Percentiles rank a stretch among this genome's conserved stretches.
Conservation (phyloP, 1,140 invertebrate genomes). For the Ptiloglossa arizonensis region DNA sequence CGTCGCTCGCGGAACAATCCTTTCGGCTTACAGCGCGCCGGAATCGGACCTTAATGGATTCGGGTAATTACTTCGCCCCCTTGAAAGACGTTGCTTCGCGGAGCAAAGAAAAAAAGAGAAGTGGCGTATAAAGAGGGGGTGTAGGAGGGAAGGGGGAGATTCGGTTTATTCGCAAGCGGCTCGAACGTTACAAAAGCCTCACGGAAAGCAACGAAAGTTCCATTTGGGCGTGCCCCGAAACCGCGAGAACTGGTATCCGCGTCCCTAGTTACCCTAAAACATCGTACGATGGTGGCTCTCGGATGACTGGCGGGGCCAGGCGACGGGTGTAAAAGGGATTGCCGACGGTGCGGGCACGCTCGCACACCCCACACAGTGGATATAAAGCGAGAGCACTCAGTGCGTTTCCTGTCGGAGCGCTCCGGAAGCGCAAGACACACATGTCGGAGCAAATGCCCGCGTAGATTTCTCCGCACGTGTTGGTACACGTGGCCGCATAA, state of each 20-base stretch:
- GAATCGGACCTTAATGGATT: slow-evolving; percentile 46
- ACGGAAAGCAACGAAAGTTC: not conserved
- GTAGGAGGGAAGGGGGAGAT: no score
- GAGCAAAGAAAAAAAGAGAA: not conserved
- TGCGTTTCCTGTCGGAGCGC: slow-evolving; percentile 58
- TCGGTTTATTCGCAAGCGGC: slow-evolving; percentile 6
- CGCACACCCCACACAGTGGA: slow-evolving; percentile 12
- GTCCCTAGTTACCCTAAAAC: slow-evolving; percentile 36
- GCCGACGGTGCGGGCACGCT: slow-evolving; percentile 25
- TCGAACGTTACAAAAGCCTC: slow-evolving; percentile 15
- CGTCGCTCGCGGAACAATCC: not conserved
- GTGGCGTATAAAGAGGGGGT: slow-evolving; percentile 25
- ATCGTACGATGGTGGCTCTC: slow-evolving; percentile 44
- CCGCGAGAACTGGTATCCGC: slow-evolving; percentile 36
- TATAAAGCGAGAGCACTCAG: slow-evolving; percentile 62
- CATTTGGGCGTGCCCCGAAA: slow-evolving; percentile 22
- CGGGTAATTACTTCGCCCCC: slow-evolving; percentile 37
- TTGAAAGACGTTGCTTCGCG: not conserved
- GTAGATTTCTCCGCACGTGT: slow-evolving; percentile 5
- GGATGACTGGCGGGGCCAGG: slow-evolving; percentile 35
- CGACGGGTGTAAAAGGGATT: slow-evolving; percentile 50
- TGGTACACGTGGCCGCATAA: slow-evolving; percentile 24
- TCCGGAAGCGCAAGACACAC: slow-evolving; percentile 27
- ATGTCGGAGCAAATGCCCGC: not conserved
- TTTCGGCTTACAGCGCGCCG: slow-evolving; percentile 5